Base-by-base conservation (phyloP, 30 jellyfish, hydroid and myxozoan genomes). In the Hydractinia echinata region DNA sequence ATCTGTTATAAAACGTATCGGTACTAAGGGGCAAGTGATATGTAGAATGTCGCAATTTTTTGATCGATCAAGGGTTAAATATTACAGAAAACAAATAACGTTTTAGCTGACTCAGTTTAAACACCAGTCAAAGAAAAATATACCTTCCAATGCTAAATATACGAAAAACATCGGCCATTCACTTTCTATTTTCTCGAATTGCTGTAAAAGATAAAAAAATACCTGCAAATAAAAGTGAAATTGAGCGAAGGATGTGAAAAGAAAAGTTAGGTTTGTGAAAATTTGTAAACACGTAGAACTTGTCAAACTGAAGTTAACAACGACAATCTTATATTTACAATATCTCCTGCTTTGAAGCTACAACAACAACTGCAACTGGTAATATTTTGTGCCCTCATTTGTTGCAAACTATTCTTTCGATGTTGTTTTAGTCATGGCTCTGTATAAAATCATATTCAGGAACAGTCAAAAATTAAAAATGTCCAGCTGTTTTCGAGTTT, bases 101-200 rank as follows among this genome's bases (percentile, higher is more conserved):
- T 6, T 7, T 13, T 6, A 64, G 9, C 7, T 13, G 2, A 6
- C 18, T 0, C 16, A 0, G 2, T 7, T 58, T 11, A 68, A 10
- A 72, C 55, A 72, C 53, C 53, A 11, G 51, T 5, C 30, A 51
- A 18, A 54, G 15, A 50, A 51, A 8, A 8, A 71, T 84, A 2
- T 81, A 94, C 99, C 99, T 51, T 94, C 96, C 3, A 94, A 76
- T 5, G 99, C 97, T 8, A 89, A 84, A 21, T 83, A 85, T 5
- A 88, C 93, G 80, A 61, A 82, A 73, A 89, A 88, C 56, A 94
- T 81, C n/a, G 99, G 99, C 99, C 99, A 94, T 84, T 94, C 96
- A 14, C 95, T 78, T 82, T 94, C 99, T 51, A 88, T 67, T 52
- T 87, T 94, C 55, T 89, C 95, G 61, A 88, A 94, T 19, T 81